Evolutionary conservation across 2,113 vertebrate species (phyloP).

Genomic region (Ginglymostoma cirratum): DNA sequence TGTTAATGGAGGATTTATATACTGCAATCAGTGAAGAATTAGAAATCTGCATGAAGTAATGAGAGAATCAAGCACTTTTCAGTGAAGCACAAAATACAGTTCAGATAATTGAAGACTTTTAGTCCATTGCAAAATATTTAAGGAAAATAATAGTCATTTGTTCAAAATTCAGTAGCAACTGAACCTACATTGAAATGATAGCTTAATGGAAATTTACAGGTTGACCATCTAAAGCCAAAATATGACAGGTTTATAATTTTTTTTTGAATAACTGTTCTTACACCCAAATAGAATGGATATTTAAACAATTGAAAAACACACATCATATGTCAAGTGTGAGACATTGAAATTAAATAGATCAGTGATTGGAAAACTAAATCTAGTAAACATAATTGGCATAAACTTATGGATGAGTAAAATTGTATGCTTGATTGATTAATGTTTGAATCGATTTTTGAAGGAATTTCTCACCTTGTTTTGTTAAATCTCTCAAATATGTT

Average conservation of each 20-base stretch:
- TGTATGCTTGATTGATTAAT: background rate
- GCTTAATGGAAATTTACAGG: conserved; percentile 9
- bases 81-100: background rate
- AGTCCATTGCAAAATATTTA: background rate
- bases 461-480: background rate
- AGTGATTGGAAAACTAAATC: background rate
- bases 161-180: background rate
- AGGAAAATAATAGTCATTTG: background rate
- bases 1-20: conserved; percentile 20
- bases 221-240: background rate
- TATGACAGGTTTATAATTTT: background rate
- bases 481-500: background rate
- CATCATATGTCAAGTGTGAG: background rate
- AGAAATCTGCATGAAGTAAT: background rate
- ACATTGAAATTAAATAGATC: background rate
- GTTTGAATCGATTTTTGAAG: background rate
- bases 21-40: background rate
- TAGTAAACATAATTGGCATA: background rate
- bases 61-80: background rate
- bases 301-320: background rate
- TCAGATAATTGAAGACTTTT: background rate
- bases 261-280: background rate
- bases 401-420: background rate
- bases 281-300: background rate
- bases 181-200: too few species aligned